Base-by-base conservation (phyloP, 2,888 invertebrate genomes). In the Sarcophaga variegata region DNA sequence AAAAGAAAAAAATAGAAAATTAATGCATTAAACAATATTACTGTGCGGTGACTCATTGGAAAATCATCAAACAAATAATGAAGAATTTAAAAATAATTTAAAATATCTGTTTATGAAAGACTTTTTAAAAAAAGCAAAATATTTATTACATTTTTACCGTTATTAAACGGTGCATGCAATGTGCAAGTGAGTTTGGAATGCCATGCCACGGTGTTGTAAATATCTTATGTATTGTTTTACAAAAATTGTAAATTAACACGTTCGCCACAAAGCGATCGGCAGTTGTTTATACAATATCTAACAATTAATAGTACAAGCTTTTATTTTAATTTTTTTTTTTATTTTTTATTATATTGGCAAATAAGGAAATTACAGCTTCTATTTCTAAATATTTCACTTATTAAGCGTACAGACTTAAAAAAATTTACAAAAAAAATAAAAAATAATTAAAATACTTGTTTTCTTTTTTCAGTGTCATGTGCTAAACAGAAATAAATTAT, bases 321-420 rank as follows among this genome's bases (percentile, higher is more conserved):
- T 27, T 27, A 5, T 27, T 27, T 37, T 6, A 59, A 47, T 81
- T 77, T 37, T 17, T 2, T 59, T 81, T 37, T 17, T 14, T 59
- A 59, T 59, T 59, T 37, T 37, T 17, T 6, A 17, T 59, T 37
- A 10, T 77, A 80, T 81, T 69, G 70, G 60, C 83, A 78, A 81
- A 81, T 83, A 81, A 86, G 83, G 86, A 86, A 86, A 81, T 86
- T 59, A 83, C 77, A 69, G 60, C 49, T 77, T 81, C 83, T 83
- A 37, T 72, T 49, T 77, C 2, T 6, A 49, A 59, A 64, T 60
- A 76, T 71, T 54, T 63, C 22, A 71, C 45, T 54, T 54, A 78
- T 14, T n/a, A 60, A 11, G 20, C 72, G 54, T 64, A 80, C 20
- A 72, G 14, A 45, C 20, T 62, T 72, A 64, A 71, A 74, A 70